These are phyloP conservation scores for Molossus molossus DNA, from an alignment of 2,797 vertebrate genomes.

Conservation along the genomic window DNA sequence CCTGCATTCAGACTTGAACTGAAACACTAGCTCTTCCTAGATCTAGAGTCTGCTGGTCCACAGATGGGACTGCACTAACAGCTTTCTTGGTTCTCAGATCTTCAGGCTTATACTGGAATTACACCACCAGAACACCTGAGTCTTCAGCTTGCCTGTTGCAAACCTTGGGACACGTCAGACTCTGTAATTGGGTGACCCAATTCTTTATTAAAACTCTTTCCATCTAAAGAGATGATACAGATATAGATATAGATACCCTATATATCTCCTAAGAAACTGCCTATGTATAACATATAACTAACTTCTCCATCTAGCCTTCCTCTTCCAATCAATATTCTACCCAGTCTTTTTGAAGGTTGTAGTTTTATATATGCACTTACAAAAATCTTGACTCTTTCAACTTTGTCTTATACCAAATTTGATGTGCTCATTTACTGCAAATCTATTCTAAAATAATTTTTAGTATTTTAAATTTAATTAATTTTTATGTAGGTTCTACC, in stretches of 20 bases:
- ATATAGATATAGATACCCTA: neutral
- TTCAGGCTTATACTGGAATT: neutral
- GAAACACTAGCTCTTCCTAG: neutral
- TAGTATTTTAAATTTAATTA: neutral
- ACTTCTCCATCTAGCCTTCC: neutral
- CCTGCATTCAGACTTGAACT: neutral
- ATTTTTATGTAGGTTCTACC: neutral
- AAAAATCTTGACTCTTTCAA: neutral
- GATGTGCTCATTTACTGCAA: neutral
- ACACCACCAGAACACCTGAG: accelerated
- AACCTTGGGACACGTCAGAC: neutral
- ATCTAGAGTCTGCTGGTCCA: neutral
- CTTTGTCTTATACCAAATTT: neutral
- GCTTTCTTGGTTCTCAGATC: neutral
- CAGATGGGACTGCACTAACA: neutral
- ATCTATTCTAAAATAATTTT: conserved; percentile 26
- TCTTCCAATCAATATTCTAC: neutral
- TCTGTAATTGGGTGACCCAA: neutral
- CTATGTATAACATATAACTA: neutral
- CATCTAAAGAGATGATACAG: neutral
- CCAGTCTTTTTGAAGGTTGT: neutral
- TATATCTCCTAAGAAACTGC: neutral
- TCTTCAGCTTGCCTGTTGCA: neutral
- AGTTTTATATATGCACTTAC: neutral
- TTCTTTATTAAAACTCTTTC: neutral